Base-by-base conservation (phyloP, 1,140 invertebrate genomes). In the Drosophila subpulchrella region DNA sequence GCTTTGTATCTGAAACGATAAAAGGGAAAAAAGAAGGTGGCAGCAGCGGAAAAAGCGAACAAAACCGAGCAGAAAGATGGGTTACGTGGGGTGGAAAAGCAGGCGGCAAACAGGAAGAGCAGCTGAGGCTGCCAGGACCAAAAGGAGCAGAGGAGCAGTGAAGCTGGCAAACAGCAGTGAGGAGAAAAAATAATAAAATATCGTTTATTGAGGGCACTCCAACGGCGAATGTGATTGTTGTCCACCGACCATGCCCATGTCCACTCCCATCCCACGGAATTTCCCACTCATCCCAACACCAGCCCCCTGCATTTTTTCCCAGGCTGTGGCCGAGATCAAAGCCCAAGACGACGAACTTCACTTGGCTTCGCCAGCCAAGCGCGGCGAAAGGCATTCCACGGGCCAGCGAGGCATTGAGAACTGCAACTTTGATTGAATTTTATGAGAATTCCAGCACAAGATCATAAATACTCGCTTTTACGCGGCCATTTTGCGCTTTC, bases 1-100 rank as follows among this genome's bases (percentile, higher is more conserved):
- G 83, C 83, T 89, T 88, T 88, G 83, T 83, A 88, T 89, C 80
- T 84, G 80, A 83, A 82, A 83, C 83, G 84, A 89, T 83, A 88
- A 89, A 83, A 61, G 71, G 55, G 51, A 39, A 17, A 53, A 48
- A 42, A 57, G 17, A 38, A 58, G 17, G 36, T 41, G 59, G 32
- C 32, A 34, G 32, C 20, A 57, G 67, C 42, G 42, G 48, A 20
- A 67, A 57, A 46, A 20, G 54, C 75, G 61, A 55, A 75, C 70
- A 71, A 71, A 71, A 70, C 67, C 51, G 36, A 71, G 57, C 51
- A 41, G 65, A 58, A 34, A 50, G 39, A 71, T 71, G 67, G 67
- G 62, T 48, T 57, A 20, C 51, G 42, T 27, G 27, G 27, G 27
- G 20, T 1, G 11, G 36, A 27, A 36, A 32, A 36, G n/a, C 13